Evolutionary conservation across 2,888 invertebrate species (phyloP).

Genomic region (Troides oblongomaculatus): DNA sequence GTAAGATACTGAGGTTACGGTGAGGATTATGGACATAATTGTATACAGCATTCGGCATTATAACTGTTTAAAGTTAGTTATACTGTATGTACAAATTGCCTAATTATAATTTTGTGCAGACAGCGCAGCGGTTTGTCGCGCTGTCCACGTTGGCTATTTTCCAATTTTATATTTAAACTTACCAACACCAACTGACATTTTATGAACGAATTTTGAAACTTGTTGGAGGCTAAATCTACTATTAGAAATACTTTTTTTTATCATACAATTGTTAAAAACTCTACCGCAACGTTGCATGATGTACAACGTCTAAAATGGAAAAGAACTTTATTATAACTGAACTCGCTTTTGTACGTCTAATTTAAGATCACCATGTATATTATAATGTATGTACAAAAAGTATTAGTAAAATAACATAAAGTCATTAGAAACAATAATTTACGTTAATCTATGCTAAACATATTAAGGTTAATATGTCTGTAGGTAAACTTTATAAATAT

Average conservation of each 20-base stretch:
- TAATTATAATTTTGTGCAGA: constrained; percentile 74
- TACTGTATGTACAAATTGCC: constrained; percentile 60
- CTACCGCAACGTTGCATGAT: not conserved
- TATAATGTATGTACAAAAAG: too few species aligned
- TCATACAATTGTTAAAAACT: not conserved
- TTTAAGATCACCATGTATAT: too few species aligned
- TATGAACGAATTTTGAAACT: constrained; percentile 55
- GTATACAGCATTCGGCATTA: not conserved
- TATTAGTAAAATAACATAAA: too few species aligned
- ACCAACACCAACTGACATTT: constrained; percentile 56
- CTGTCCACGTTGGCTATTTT: constrained; percentile 56
- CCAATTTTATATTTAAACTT: constrained; percentile 68
- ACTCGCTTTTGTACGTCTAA: too few species aligned
- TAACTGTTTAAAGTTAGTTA: not conserved
- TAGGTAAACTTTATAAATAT: too few species aligned
- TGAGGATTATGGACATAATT: not conserved
- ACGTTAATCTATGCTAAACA: too few species aligned
- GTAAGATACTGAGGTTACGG: not conserved
- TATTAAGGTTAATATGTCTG: too few species aligned
- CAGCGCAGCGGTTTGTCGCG: constrained; percentile 49
- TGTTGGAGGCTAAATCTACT: constrained; percentile 31
- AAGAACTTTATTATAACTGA: too few species aligned
- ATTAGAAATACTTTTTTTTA: not conserved
- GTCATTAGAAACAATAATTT: too few species aligned
- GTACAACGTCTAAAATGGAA: too few species aligned